Conservation (phyloP, 2,797 vertebrate genomes). For the Poecilia gillii region DNA sequence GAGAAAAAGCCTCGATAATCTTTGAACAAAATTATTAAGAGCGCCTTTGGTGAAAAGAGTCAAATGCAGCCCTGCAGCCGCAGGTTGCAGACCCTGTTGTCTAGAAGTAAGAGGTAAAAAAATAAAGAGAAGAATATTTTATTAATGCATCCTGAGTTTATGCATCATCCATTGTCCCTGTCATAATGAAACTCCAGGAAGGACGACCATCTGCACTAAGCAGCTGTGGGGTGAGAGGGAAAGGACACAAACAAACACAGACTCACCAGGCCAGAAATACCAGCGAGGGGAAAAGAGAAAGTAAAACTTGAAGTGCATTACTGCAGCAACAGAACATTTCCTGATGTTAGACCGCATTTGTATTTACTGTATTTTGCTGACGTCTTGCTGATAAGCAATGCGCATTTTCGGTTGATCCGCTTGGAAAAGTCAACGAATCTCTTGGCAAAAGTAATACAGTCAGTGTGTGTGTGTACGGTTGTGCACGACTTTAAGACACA, state of each 20-base stretch:
- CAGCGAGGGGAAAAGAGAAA: background rate
- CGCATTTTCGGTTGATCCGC: background rate
- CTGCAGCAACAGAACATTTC: background rate
- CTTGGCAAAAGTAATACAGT: background rate
- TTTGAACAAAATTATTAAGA: background rate
- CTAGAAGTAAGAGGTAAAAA: background rate
- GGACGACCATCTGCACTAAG: conserved; percentile 4
- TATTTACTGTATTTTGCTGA: background rate
- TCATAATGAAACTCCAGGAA: conserved; percentile 6
- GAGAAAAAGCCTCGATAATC: background rate
- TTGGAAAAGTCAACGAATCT: background rate
- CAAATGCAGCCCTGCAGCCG: background rate
- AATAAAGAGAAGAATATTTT: background rate
- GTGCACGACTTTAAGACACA: background rate
- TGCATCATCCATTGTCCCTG: conserved; percentile 7
- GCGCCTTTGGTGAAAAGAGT: background rate
- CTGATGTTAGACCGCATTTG: background rate
- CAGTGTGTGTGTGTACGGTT: background rate
- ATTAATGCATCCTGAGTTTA: background rate
- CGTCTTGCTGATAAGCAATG: background rate
- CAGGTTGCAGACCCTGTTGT: background rate
- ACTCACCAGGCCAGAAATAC: background rate
- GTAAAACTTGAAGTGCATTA: background rate
- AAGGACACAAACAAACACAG: conserved; percentile 7
- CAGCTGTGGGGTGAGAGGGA: conserved; percentile 6